Evolutionary conservation across 2,888 invertebrate genomes (phyloP).

Genomic region (Apamea sordens): DNA sequence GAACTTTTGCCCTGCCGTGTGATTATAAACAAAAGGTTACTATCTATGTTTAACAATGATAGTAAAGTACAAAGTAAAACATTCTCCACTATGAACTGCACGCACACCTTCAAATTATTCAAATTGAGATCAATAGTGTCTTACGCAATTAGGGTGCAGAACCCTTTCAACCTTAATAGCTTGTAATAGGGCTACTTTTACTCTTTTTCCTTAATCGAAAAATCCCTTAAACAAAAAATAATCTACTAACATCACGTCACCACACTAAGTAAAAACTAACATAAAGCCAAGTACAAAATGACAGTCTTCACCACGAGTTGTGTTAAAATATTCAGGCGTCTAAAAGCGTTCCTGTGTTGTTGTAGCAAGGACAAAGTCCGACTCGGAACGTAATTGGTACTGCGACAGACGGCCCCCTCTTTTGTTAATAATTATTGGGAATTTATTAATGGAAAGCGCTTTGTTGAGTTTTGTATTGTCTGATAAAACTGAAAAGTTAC

Average conservation of each 20-base stretch:
- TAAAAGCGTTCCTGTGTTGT: constrained; percentile 74
- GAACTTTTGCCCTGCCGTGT: not conserved
- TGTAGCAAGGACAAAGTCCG: constrained; percentile 57
- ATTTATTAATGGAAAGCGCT: constrained; percentile 33
- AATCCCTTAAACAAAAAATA: not conserved
- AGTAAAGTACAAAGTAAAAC: not conserved
- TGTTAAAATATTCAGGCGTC: constrained; percentile 73
- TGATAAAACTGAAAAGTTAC: not conserved
- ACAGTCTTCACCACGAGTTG: constrained; percentile 44
- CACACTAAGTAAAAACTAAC: constrained; percentile 26
- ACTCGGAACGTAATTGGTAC: constrained; percentile 71
- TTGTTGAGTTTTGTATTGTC: constrained; percentile 19
- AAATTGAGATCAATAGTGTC: too few species aligned
- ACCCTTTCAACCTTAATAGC: not conserved
- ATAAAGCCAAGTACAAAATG: constrained; percentile 23
- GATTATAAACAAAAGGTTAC: not conserved
- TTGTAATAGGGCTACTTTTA: not conserved
- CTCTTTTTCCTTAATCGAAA: not conserved
- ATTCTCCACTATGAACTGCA: not conserved
- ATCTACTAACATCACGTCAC: not conserved
- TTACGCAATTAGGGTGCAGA: not conserved
- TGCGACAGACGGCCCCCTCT: constrained; percentile 60
- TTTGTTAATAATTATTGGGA: constrained; percentile 55
- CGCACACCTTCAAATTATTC: too few species aligned
- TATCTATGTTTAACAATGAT: not conserved